These are phyloP conservation scores for Oceanites oceanicus DNA, from an alignment of 2,113 vertebrate genomes.

Conservation along the genomic window DNA sequence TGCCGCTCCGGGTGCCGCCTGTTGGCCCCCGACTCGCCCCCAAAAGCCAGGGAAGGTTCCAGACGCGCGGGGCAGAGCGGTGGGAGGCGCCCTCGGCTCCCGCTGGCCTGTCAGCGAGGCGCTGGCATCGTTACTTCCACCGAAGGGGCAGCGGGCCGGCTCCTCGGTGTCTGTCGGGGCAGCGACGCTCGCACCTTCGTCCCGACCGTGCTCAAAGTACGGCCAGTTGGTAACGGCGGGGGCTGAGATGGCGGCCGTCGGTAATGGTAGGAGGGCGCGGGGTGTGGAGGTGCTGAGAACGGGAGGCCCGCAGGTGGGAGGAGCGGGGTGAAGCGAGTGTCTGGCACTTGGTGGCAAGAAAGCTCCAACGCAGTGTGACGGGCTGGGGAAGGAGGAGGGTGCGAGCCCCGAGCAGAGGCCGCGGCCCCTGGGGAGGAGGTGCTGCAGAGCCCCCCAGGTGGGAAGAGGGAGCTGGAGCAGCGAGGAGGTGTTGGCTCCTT, in stretches of 20 bases:
- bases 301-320: accelerated
- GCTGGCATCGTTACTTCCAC: accelerated
- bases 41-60: not conserved
- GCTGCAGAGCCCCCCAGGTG: not conserved
- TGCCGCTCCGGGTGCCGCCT: not conserved
- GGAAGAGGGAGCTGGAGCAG: not conserved
- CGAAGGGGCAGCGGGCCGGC: not conserved
- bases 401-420: accelerated
- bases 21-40: accelerated
- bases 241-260: accelerated
- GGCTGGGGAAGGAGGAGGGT: not conserved
- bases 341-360: not conserved
- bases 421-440: not conserved
- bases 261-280: not conserved
- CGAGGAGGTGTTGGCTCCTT: not conserved
- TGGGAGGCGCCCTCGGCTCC: not conserved
- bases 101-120: not conserved
- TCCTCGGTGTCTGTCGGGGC: accelerated
- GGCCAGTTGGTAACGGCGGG: accelerated
- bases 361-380: accelerated
- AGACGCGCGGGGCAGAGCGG: not conserved
- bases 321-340: accelerated
- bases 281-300: accelerated
- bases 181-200: accelerated
- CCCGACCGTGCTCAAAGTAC: accelerated